Evolutionary conservation across 2,113 vertebrate genomes (phyloP), one percentile per base, ranked within the genome.

Genomic region (Plectropomus leopardus): DNA sequence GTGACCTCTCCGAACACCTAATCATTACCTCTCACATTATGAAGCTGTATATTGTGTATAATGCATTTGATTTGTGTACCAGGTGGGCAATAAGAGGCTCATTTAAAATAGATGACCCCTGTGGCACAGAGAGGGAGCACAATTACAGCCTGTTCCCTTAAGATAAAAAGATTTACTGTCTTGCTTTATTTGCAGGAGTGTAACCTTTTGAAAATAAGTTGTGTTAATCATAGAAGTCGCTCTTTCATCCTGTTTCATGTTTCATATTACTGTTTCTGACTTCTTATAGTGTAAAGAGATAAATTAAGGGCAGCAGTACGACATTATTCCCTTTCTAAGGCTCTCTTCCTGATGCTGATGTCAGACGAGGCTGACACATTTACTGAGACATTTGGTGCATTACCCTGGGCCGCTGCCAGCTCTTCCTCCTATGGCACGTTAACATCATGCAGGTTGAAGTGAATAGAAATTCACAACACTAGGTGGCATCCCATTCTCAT

Each of bases 371-470:
- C 57, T 63, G 65, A 77, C 78, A 78, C 73, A 24, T 72, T 53
- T 57, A n/a, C 73, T 30, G 21, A 30, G 51, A 3, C 30, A 50
- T 85, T 90, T 91, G 89, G 88, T 88, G 88, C 88, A 89, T 87
- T 84, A 88, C 23, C 72, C 64, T 90, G 91, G 86, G 67, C 72
- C n/a, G 58, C 75, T 82, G 91, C 91, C 86, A 91, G 68, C 57
- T 65, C 15, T 26, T 55, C n/a, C 69, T 36, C 80, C 26, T 72
- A 47, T 82, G 64, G 72, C 42, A 64, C 32, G 42, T 72, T 7
- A n/a, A 76, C 14, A 28, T 70, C 16, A 71, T 69, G 64, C 78
- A 77, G 48, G 24, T 48, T 72, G 32, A 28, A 44, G 55, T 58
- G 45, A 53, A 70, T 21, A 51, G 65, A 40, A 16, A 72, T 26